Evolutionary conservation across 1,140 invertebrate species (phyloP).

Genomic region (Tetragonula clypearis): DNA sequence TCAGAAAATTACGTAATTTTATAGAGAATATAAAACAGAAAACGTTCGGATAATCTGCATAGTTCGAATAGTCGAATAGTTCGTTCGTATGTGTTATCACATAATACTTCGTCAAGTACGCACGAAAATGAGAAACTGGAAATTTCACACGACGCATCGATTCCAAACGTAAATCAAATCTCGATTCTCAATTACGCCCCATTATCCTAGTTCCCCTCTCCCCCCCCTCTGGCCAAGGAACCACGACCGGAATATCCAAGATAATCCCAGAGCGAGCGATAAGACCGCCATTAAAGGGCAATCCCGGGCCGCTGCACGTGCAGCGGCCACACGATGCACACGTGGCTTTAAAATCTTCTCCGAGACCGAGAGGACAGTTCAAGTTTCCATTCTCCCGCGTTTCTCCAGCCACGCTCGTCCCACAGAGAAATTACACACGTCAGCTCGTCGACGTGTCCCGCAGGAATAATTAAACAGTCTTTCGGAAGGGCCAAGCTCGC

Average conservation of each 20-base stretch:
- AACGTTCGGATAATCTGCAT: too few relatives aligned
- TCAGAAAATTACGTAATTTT: too few relatives aligned
- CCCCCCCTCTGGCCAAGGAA: too few relatives aligned
- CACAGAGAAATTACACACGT: background rate
- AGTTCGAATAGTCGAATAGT: too few relatives aligned
- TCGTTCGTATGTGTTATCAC: too few relatives aligned
- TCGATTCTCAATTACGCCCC: background rate
- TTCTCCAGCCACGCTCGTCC: background rate
- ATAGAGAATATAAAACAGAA: too few relatives aligned
- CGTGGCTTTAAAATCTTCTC: constrained; percentile 52
- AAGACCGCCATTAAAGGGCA: constrained; percentile 50
- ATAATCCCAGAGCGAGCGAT: constrained; percentile 40
- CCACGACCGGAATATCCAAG: constrained; percentile 15
- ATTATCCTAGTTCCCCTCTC: too few relatives aligned
- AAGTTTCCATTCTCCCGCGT: constrained; percentile 17
- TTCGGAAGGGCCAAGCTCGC: background rate
- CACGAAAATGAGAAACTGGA: too few relatives aligned
- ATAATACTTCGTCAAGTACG: too few relatives aligned
- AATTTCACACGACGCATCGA: background rate
- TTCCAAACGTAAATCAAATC: background rate
- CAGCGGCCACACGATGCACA: constrained; percentile 39
- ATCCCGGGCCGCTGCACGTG: constrained; percentile 45
- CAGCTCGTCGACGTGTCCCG: constrained; percentile 38
- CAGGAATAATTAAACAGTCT: constrained; percentile 65
- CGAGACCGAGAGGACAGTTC: background rate